A percentile compares a stretch with the other conserved stretches of the same genome.
Conservation (phyloP, 2,888 invertebrate genomes). For the Brassicogethes aeneus region DNA sequence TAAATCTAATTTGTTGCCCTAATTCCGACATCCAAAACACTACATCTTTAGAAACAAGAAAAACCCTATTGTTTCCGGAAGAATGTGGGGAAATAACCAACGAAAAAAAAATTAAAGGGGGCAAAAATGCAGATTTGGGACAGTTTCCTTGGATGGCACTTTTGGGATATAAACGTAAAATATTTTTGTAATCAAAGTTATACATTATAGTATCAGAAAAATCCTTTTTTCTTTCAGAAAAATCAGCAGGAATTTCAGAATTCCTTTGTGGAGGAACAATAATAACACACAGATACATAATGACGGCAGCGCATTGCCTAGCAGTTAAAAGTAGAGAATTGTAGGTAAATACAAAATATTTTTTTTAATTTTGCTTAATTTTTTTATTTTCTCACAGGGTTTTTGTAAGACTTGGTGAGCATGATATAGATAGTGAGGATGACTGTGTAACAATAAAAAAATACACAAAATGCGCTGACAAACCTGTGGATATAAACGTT, state of each 20-base stretch:
- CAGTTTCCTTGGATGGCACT: constrained; percentile 54
- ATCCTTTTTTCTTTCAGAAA: constrained; percentile 2
- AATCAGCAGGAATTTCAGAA: constrained; percentile 15
- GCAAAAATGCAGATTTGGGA: constrained; percentile 38
- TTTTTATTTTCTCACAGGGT: constrained; percentile 33
- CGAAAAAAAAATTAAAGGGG: constrained; percentile 16
- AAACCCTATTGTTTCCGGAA: constrained; percentile 14
- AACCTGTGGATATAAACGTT: constrained; percentile 28
- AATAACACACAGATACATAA: constrained; percentile 23
- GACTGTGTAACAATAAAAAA: constrained; percentile 39
- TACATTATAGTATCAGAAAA: too few relatives aligned
- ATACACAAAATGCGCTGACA: constrained; percentile 26
- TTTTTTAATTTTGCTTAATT: not conserved
- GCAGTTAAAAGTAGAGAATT: constrained; percentile 17
- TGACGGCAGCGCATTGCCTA: constrained; percentile 32
- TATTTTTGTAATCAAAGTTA: too few relatives aligned
- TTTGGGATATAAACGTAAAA: constrained; percentile 38
- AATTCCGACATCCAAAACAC: constrained; percentile 9
- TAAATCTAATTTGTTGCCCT: constrained; percentile 20
- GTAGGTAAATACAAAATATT: constrained; percentile 17
- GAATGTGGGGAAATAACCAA: constrained; percentile 14
- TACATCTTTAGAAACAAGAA: constrained; percentile 7
- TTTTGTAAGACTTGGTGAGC: constrained; percentile 53
- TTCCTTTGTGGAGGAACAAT: constrained; percentile 30
- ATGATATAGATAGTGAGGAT: constrained; percentile 38